phyloP scores from a whole-genome alignment of 2,113 vertebrate species.

The Tachysurus fulvidraco region DNA sequence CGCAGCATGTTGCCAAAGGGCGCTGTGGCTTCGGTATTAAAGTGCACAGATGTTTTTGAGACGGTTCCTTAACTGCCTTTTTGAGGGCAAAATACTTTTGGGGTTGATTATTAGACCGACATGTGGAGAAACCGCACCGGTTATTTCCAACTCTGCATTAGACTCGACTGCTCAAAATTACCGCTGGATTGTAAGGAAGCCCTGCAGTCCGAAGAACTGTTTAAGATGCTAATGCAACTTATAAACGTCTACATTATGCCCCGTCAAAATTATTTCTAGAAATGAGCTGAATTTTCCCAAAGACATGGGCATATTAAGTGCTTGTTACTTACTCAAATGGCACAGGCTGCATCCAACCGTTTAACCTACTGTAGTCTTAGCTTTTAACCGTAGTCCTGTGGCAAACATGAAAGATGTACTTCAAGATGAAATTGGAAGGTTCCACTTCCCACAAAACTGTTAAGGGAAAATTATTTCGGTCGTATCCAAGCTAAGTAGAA shows the following conservation, averaged over 20 bases:
- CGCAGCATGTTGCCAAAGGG: constrained; percentile 12
- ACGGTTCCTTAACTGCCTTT: constrained; percentile 39
- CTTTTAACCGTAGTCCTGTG: background rate
- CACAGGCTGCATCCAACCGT: background rate
- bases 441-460: constrained; percentile 13
- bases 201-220: constrained; percentile 40
- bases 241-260: constrained; percentile 37
- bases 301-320: background rate
- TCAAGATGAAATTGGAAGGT: constrained; percentile 6
- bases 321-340: background rate
- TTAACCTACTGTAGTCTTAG: too few species aligned
- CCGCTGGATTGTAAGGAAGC: constrained; percentile 8
- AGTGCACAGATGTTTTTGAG: constrained; percentile 28
- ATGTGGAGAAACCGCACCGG: constrained; percentile 28
- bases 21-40: constrained; percentile 41
- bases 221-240: constrained; percentile 9
- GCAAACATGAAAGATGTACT: background rate
- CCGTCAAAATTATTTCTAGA: constrained; percentile 31
- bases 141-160: constrained; percentile 39
- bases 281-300: background rate
- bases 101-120: constrained; percentile 49
- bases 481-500: background rate
- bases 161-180: constrained; percentile 5
- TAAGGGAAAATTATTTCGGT: background rate
- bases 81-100: constrained; percentile 36